Evolutionary conservation across 2,888 invertebrate species (phyloP), one percentile per base, ranked within the genome.

Genomic region (Drosophila cognata): DNA sequence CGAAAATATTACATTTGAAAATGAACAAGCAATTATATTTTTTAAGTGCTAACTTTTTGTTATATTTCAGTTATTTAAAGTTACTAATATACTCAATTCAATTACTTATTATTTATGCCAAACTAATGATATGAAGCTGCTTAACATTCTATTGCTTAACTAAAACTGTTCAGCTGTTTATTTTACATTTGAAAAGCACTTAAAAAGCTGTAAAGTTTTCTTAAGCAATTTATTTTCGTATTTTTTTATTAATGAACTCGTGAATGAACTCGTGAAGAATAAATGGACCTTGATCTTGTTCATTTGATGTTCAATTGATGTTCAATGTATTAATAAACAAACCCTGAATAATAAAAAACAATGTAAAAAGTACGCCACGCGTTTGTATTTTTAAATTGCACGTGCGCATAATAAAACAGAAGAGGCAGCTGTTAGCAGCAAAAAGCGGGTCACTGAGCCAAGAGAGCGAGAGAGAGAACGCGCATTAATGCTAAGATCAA

Each of bases 271-370:
- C 21, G 21, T 21, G 1, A 21, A 21, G 21, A 21, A 41, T 46
- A 31, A 2, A 58, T 35, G 33, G 31, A 57, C 59, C 59, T 77
- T 77, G 64, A 71, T 68, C 63, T 36, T 51, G 33, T 16, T 21
- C 1, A 28, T 21, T 13, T 38, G 6, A 18, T 43, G 28, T 56
- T 46, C 28, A 53, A 70, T 61, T 61, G 35, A 33, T 33, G 36
- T 18, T 38, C 28, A 48, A 41, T 35, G 29, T 18, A 3, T n/a
- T n/a, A n/a, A 28, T 13, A 38, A 38, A 38, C 25, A 8, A 16
- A 8, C 21, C 16, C 16, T 4, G 10, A 41, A 60, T 31, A 38
- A 3, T 16, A 16, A 60, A 52, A 31, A 36, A 25, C 38, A 59
- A 53, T 58, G 21, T n/a, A 33, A 48, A 53, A 10, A 21, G 11